phyloP scores from a whole-genome alignment of 2,888 invertebrate species.

The Yponomeuta malinellus region DNA sequence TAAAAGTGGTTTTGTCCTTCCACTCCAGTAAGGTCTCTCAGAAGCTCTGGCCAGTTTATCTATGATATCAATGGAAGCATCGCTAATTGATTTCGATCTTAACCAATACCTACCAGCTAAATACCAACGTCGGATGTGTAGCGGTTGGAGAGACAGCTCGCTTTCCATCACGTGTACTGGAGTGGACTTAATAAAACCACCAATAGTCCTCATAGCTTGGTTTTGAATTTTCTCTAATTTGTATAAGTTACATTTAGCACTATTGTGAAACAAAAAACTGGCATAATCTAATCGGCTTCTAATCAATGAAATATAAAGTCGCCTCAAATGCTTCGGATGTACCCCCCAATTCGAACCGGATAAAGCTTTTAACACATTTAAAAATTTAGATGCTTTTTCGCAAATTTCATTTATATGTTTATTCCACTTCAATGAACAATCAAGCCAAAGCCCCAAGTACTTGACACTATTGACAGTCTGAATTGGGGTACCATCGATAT shows the following conservation, averaged over 20 bases:
- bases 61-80: not conserved
- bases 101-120: constrained; percentile 19
- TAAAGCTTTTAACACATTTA: constrained; percentile 23
- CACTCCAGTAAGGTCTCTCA: not conserved
- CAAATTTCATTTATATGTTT: constrained; percentile 23
- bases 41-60: not conserved
- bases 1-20: not conserved
- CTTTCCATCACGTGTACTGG: constrained; percentile 21
- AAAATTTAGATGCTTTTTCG: constrained; percentile 17
- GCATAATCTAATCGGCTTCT: constrained; percentile 19
- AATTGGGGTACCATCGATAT: constrained; percentile 18
- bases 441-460: constrained; percentile 25
- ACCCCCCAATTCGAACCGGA: constrained; percentile 19
- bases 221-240: constrained; percentile 21
- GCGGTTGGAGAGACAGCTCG: constrained; percentile 17
- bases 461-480: constrained; percentile 21
- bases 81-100: constrained; percentile 1
- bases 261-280: constrained; percentile 19
- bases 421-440: constrained; percentile 21
- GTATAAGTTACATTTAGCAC: constrained; percentile 16
- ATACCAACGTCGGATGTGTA: constrained; percentile 19
- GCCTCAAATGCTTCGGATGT: constrained; percentile 7
- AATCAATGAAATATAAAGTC: constrained; percentile 1
- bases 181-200: constrained; percentile 21
- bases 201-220: constrained; percentile 20